Evolutionary conservation across 2,113 vertebrate species (phyloP).

Genomic region (Australoheros scitulus): DNA sequence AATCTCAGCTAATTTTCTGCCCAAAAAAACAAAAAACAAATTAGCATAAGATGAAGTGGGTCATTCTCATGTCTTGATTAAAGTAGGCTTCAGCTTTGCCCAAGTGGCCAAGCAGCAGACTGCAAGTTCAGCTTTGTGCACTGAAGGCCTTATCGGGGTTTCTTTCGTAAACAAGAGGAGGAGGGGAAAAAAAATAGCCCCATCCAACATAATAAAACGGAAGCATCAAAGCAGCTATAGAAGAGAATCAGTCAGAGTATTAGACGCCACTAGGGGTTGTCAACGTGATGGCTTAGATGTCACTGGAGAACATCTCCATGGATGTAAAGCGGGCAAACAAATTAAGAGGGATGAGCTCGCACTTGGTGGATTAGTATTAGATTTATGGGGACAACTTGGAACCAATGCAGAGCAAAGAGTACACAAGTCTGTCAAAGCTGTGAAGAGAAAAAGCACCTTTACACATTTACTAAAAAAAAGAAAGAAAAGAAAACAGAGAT

Average conservation of each 20-base stretch:
- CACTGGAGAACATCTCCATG: conserved; percentile 71
- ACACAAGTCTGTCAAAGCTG: conserved; percentile 42
- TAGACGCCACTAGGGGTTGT: conserved; percentile 74
- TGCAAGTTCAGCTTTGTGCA: conserved; percentile 49
- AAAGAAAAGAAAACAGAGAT: neutral
- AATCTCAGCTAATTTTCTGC: conserved; percentile 24
- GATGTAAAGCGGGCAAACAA: conserved; percentile 71
- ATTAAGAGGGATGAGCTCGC: conserved; percentile 76
- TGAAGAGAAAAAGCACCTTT: conserved; percentile 26
- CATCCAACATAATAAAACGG: conserved; percentile 56
- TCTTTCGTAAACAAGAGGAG: conserved; percentile 64
- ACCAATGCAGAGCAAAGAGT: conserved; percentile 25
- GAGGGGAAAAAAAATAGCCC: conserved; percentile 32
- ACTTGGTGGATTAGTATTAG: conserved; percentile 76
- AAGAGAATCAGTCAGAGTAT: conserved; percentile 66
- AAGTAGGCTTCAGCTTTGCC: conserved; percentile 63
- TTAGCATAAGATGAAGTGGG: conserved; percentile 65
- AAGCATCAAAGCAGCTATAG: conserved; percentile 61
- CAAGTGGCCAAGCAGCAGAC: conserved; percentile 61
- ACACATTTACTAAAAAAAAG: neutral
- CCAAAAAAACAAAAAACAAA: conserved; percentile 7
- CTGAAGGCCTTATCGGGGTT: conserved; percentile 45
- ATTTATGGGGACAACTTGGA: conserved; percentile 57
- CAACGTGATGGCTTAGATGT: conserved; percentile 73
- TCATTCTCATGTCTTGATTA: conserved; percentile 68